Evolutionary conservation across 2,797 vertebrate species (phyloP).

Genomic region (Mormyrops attenuatus): DNA sequence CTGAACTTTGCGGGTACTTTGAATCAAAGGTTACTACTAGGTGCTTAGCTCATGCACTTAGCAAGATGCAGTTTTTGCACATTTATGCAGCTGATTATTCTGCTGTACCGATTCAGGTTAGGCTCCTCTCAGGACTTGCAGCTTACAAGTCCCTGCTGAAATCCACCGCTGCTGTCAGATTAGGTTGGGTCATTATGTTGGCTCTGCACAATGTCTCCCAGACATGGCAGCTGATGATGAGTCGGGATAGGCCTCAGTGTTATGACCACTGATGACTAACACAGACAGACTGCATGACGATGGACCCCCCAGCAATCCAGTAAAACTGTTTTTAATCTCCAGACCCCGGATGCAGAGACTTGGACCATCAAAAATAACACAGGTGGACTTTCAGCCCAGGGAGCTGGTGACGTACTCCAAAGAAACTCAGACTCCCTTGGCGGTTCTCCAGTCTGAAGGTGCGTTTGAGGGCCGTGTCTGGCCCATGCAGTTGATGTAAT

Average conservation of each 20-base stretch:
- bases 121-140: background rate
- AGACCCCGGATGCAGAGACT: constrained; percentile 84
- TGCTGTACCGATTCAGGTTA: background rate
- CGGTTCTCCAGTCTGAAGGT: constrained; percentile 86
- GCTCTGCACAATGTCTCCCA: background rate
- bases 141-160: background rate
- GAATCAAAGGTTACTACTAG: background rate
- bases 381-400: constrained; percentile 90
- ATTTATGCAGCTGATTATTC: background rate
- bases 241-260: background rate
- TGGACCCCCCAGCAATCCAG: background rate
- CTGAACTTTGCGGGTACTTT: background rate
- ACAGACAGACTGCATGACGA: background rate
- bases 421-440: constrained; percentile 90
- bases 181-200: background rate
- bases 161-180: background rate
- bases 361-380: constrained; percentile 88
- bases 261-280: background rate
- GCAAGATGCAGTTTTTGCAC: background rate
- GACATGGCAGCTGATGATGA: background rate
- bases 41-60: background rate
- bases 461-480: constrained; percentile 29
- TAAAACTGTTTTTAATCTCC: constrained; percentile 21
- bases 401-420: constrained; percentile 91
- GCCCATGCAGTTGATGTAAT: background rate